A percentile compares a stretch with the other conserved stretches of the same genome.
Evolutionary conservation across 2,888 invertebrate genomes (phyloP).

Genomic region (Cheilosia soror): DNA sequence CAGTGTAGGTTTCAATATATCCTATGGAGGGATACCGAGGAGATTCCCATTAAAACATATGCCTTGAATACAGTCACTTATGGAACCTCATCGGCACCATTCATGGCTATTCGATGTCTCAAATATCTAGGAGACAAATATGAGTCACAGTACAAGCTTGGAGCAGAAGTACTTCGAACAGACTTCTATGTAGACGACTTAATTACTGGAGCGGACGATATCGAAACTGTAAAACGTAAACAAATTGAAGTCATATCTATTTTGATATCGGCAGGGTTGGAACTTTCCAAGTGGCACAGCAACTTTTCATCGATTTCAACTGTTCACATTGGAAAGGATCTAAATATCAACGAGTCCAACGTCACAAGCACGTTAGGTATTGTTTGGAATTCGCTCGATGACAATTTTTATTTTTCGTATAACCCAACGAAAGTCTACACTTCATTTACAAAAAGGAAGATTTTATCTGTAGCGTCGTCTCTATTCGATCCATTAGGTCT

Average conservation of each 20-base stretch:
- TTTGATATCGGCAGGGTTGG: not conserved
- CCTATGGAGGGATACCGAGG: slow-evolving; percentile 31
- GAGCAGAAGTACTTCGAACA: slow-evolving; percentile 8
- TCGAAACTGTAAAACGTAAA: not conserved
- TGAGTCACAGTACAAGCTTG: slow-evolving; percentile 72
- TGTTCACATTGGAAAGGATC: not conserved
- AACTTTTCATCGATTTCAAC: not conserved
- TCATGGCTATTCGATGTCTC: slow-evolving; percentile 46
- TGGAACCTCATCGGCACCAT: slow-evolving; percentile 59
- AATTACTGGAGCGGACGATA: not conserved
- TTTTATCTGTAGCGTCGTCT: slow-evolving; percentile 11
- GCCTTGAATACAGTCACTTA: slow-evolving; percentile 35
- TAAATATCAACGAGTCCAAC: slow-evolving; percentile 37
- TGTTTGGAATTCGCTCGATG: slow-evolving; percentile 43
- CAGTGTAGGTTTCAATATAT: slow-evolving; percentile 40
- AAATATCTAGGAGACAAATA: slow-evolving; percentile 62
- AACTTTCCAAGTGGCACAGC: slow-evolving; percentile 29
- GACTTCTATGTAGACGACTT: slow-evolving; percentile 59
- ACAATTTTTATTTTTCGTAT: slow-evolving; percentile 47
- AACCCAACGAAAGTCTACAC: slow-evolving; percentile 15
- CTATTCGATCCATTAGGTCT: slow-evolving; percentile 1
- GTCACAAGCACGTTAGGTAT: slow-evolving; percentile 52
- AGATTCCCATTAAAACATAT: slow-evolving; percentile 8
- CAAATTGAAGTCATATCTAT: not conserved
- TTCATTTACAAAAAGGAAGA: slow-evolving; percentile 12